Conservation (phyloP, 2,113 vertebrate species). For the Indri indri region DNA sequence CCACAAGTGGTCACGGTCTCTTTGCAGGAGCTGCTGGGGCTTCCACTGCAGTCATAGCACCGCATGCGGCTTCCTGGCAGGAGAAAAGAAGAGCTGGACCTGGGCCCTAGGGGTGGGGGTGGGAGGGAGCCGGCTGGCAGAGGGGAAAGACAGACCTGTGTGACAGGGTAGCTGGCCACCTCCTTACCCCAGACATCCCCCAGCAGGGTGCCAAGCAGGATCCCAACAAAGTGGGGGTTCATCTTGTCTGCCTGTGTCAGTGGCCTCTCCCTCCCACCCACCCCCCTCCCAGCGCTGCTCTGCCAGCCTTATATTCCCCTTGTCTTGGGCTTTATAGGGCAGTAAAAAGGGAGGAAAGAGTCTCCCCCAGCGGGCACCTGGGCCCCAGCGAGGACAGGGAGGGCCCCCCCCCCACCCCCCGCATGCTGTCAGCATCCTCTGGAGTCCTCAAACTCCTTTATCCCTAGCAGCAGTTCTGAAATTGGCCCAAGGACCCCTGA, state of each 20-base stretch:
- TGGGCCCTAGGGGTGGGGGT: background rate
- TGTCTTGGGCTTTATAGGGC: slow-evolving; percentile 47
- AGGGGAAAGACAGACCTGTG: background rate
- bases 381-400: slow-evolving; percentile 7
- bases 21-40: slow-evolving; percentile 17
- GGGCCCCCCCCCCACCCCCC: background rate
- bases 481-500: background rate
- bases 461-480: background rate
- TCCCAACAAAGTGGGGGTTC: background rate
- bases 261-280: background rate
- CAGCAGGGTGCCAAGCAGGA: slow-evolving; percentile 30
- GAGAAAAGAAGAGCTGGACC: background rate
- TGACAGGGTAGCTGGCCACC: background rate
- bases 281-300: background rate
- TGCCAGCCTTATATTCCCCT: slow-evolving; percentile 51
- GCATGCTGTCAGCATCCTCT: background rate
- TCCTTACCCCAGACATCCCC: slow-evolving; percentile 57
- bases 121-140: background rate
- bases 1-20: background rate
- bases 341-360: slow-evolving; percentile 55
- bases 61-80: slow-evolving; percentile 45
- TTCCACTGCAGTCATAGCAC: background rate
- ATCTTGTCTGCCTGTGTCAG: background rate
- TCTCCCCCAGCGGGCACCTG: background rate
- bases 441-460: background rate